Evolutionary conservation across 2,113 vertebrate species (phyloP).

Genomic region (Gila orcuttii): DNA sequence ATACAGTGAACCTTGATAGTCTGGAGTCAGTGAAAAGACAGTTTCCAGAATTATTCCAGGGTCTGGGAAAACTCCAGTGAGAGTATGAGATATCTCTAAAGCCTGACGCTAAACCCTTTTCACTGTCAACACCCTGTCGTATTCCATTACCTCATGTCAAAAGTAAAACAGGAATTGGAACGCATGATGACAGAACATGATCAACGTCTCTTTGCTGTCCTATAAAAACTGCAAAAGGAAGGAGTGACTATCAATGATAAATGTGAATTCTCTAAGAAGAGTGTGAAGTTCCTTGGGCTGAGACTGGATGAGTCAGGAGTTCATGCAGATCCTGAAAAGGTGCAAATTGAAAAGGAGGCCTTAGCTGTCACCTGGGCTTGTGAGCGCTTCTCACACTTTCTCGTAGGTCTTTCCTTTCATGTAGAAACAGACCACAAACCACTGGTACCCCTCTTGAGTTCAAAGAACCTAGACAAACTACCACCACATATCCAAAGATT

Average conservation of each 20-base stretch:
- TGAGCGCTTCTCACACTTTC: neutral
- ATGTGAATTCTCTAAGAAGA: neutral
- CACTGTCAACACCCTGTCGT: conserved; percentile 1
- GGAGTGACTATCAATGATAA: conserved; percentile 24
- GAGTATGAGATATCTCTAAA: neutral
- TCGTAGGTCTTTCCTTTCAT: neutral
- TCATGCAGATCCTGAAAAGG: conserved; percentile 32
- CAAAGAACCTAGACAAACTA: neutral
- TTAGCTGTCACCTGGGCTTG: neutral
- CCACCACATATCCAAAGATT: neutral
- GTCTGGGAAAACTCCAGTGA: too few relatives aligned
- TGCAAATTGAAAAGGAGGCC: conserved; percentile 13
- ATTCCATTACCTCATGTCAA: conserved; percentile 32
- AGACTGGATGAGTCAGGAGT: conserved; percentile 21
- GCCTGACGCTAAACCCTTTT: neutral
- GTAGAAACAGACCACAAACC: neutral
- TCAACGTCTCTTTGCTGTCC: neutral
- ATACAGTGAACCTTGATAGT: neutral
- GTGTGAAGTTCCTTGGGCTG: conserved; percentile 21
- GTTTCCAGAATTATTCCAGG: neutral
- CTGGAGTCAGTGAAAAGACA: neutral
- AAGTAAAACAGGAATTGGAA: conserved; percentile 37
- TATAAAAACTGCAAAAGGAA: too few relatives aligned
- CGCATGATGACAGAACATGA: conserved; percentile 18
- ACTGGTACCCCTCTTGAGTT: neutral